Evolutionary conservation across 2,888 invertebrate genomes (phyloP).

Genomic region (Xestia rhomboidea): DNA sequence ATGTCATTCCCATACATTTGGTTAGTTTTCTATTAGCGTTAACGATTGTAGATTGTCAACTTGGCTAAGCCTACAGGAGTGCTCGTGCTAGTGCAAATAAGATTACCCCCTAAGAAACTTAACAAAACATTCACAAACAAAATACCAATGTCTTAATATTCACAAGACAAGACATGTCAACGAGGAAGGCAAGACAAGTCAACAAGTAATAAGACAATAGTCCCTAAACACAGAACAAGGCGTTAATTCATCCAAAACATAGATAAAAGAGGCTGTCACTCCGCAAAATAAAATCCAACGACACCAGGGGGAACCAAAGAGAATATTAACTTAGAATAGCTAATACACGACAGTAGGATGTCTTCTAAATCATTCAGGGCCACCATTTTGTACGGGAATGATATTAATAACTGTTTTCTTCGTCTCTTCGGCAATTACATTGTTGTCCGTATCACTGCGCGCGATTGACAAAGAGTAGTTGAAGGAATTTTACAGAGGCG

Average conservation of each 20-base stretch:
- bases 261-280: slow-evolving; percentile 64
- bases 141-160: slow-evolving; percentile 19
- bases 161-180: slow-evolving; percentile 14
- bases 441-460: slow-evolving; percentile 86
- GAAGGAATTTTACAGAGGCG: slow-evolving; percentile 62
- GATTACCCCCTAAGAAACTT: not conserved
- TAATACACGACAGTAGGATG: slow-evolving; percentile 76
- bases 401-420: slow-evolving; percentile 88
- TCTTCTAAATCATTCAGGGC: slow-evolving; percentile 79
- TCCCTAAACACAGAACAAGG: slow-evolving; percentile 40
- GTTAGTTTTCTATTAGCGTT: too few relatives aligned
- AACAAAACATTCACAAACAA: not conserved
- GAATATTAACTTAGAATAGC: slow-evolving; percentile 79
- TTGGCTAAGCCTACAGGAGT: too few relatives aligned
- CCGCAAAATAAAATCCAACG: slow-evolving; percentile 63
- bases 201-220: slow-evolving; percentile 26
- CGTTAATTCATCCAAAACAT: slow-evolving; percentile 57
- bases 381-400: slow-evolving; percentile 75
- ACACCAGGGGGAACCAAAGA: slow-evolving; percentile 75
- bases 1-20: too few relatives aligned
- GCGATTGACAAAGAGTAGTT: slow-evolving; percentile 76
- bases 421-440: slow-evolving; percentile 86
- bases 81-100: not conserved
- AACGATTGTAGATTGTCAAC: too few relatives aligned
- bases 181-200: slow-evolving; percentile 30